Evolutionary conservation across 2,888 invertebrate genomes (phyloP).

Genomic region (Rhagophthalmus giganteus): DNA sequence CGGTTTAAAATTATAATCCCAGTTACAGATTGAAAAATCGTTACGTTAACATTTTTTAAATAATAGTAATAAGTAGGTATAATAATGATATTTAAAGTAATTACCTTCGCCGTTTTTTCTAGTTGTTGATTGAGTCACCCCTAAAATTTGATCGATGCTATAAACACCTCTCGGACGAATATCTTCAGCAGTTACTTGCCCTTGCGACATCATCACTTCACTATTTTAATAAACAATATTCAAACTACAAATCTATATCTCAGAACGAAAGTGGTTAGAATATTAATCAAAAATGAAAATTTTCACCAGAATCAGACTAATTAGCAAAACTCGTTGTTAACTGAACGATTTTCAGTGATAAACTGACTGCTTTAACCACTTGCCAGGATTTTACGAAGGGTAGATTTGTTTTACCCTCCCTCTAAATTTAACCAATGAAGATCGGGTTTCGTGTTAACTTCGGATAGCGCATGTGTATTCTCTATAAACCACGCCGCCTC

Average conservation of each 20-base stretch:
- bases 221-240: conserved; percentile 3
- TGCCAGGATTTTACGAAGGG: conserved; percentile 37
- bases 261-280: neutral
- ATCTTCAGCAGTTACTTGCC: conserved; percentile 43
- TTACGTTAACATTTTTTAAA: too few relatives aligned
- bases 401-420: conserved; percentile 27
- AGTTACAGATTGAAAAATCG: too few relatives aligned
- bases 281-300: neutral
- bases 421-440: conserved; percentile 23
- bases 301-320: neutral
- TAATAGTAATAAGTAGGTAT: too few relatives aligned
- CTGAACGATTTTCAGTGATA: conserved; percentile 24
- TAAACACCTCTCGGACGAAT: conserved; percentile 52
- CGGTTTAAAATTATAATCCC: too few relatives aligned
- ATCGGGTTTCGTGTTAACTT: conserved; percentile 13
- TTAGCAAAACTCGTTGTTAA: conserved; percentile 5
- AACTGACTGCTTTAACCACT: conserved; percentile 44
- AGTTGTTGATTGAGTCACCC: conserved; percentile 41
- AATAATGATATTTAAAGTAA: too few relatives aligned
- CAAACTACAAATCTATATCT: too few relatives aligned
- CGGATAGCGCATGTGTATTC: conserved; percentile 40
- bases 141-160: conserved; percentile 56
- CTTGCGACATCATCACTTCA: conserved; percentile 40
- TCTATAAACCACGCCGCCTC: conserved; percentile 47
- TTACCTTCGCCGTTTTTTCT: conserved; percentile 45